Evolutionary conservation across 2,113 vertebrate genomes (phyloP).

Genomic region (Campylomormyrus tamandua): DNA sequence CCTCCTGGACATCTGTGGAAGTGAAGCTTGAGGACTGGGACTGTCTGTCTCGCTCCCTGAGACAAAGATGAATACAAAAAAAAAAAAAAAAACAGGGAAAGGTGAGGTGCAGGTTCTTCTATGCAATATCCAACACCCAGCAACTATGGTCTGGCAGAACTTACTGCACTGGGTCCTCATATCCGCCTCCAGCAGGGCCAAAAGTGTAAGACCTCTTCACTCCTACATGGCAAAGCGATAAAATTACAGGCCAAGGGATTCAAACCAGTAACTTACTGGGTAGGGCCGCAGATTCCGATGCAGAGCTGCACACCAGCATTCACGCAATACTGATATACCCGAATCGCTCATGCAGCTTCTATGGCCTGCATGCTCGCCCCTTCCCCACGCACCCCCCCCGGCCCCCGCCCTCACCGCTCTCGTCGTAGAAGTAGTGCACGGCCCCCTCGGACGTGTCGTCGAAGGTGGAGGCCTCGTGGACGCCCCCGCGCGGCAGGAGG

Average conservation of each 20-base stretch:
- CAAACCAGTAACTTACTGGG: neutral
- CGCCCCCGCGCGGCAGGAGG: slow-evolving; percentile 69
- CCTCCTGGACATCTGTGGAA: slow-evolving; percentile 77
- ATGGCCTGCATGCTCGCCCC: neutral
- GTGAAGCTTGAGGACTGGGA: slow-evolving; percentile 87
- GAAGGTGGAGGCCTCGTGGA: slow-evolving; percentile 82
- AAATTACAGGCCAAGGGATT: neutral
- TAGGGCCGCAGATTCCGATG: neutral
- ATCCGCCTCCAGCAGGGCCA: slow-evolving; percentile 76
- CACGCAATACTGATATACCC: neutral
- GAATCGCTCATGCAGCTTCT: neutral
- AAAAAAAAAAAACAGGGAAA: neutral
- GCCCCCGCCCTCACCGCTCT: slow-evolving; percentile 64
- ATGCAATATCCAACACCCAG: neutral
- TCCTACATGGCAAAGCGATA: slow-evolving; percentile 47
- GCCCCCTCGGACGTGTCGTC: slow-evolving; percentile 84
- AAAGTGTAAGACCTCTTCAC: slow-evolving; percentile 83
- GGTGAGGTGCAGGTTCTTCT: neutral
- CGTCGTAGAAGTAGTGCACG: slow-evolving; percentile 82
- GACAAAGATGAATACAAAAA: neutral
- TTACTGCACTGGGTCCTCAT: slow-evolving; percentile 79
- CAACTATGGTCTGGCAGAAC: slow-evolving; percentile 26
- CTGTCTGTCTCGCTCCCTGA: slow-evolving; percentile 72
- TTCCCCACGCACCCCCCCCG: neutral
- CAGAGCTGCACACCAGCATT: neutral